Conservation (phyloP, 2,113 vertebrate species). For the Barbus barbus region DNA sequence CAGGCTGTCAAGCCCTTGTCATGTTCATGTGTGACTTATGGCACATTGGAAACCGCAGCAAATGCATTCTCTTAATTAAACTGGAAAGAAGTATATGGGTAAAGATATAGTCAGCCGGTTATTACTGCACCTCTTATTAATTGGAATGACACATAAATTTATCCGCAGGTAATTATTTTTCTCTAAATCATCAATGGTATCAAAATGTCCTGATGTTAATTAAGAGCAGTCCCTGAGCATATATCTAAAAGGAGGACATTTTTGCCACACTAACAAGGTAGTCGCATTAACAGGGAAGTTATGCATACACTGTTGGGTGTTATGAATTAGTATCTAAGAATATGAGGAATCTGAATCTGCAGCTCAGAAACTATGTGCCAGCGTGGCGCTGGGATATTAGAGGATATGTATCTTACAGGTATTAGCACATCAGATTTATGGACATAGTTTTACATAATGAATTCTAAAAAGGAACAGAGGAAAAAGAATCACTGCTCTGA, state of each 20-base stretch:
- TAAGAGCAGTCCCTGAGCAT: slow-evolving; percentile 37
- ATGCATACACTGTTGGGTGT: neutral
- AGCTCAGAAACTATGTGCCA: slow-evolving; percentile 18
- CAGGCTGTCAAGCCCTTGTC: slow-evolving; percentile 38
- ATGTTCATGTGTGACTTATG: slow-evolving; percentile 52
- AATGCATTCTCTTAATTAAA: slow-evolving; percentile 60
- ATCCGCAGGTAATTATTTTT: slow-evolving; percentile 50
- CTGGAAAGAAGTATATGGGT: slow-evolving; percentile 31
- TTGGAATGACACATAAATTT: slow-evolving; percentile 53
- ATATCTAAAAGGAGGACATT: slow-evolving; percentile 23
- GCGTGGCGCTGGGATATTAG: neutral
- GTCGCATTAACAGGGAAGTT: slow-evolving; percentile 26
- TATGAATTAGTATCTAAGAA: slow-evolving; percentile 26
- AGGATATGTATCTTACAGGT: slow-evolving; percentile 31
- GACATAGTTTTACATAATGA: slow-evolving; percentile 37
- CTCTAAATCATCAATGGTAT: slow-evolving; percentile 33
- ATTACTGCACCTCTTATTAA: slow-evolving; percentile 43
- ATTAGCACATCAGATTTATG: slow-evolving; percentile 44
- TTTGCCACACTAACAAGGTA: slow-evolving; percentile 39
- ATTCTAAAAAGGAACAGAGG: slow-evolving; percentile 18
- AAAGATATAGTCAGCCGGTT: slow-evolving; percentile 11
- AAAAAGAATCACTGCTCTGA: neutral
- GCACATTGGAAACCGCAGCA: slow-evolving; percentile 35
- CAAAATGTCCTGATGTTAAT: slow-evolving; percentile 53
- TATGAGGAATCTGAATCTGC: neutral